These are phyloP conservation scores for Hydractinia symbiolongicarpus DNA, from an alignment of 30 jellyfish, hydroid and myxozoan species.

Conservation along the genomic window DNA sequence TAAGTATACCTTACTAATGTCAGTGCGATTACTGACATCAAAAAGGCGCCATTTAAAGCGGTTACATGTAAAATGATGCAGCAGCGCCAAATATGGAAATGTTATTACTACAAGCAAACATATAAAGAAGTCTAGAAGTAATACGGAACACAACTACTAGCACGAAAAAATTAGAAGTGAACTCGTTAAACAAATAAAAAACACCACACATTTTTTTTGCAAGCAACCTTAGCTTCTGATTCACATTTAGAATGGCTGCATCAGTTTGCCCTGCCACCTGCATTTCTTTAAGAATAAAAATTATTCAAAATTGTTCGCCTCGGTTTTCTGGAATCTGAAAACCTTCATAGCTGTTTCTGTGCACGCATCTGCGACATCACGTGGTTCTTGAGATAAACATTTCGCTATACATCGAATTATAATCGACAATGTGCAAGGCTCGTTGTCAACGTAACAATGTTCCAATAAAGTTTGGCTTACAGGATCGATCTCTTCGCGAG, in stretches of 20 bases:
- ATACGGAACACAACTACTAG: constrained; percentile 11
- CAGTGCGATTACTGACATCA: no score
- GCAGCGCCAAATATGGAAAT: constrained; percentile 9
- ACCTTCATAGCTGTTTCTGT: constrained; percentile 77
- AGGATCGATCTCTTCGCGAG: constrained; percentile 74
- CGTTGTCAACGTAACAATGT: constrained; percentile 68
- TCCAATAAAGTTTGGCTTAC: constrained; percentile 80
- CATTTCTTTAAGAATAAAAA: constrained; percentile 21
- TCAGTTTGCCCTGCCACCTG: constrained; percentile 51
- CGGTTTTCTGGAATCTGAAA: constrained; percentile 47
- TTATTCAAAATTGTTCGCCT: constrained; percentile 8
- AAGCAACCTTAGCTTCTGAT: constrained; percentile 14
- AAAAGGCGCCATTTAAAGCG: background rate
- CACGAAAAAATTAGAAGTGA: background rate
- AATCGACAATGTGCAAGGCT: constrained; percentile 84
- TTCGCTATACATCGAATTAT: constrained; percentile 78
- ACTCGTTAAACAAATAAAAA: background rate
- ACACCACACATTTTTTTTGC: constrained; percentile 10
- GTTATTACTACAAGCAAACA: background rate
- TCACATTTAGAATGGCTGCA: constrained; percentile 30
- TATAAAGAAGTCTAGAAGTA: constrained; percentile 1
- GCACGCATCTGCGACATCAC: constrained; percentile 71
- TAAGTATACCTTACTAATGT: no score
- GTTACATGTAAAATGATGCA: constrained; percentile 9
- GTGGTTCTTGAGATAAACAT: constrained; percentile 69